Percentiles rank a stretch among this genome's conserved stretches.
phyloP scores from a whole-genome alignment of 1,140 invertebrate genomes.

The Archivesica marissinica region DNA sequence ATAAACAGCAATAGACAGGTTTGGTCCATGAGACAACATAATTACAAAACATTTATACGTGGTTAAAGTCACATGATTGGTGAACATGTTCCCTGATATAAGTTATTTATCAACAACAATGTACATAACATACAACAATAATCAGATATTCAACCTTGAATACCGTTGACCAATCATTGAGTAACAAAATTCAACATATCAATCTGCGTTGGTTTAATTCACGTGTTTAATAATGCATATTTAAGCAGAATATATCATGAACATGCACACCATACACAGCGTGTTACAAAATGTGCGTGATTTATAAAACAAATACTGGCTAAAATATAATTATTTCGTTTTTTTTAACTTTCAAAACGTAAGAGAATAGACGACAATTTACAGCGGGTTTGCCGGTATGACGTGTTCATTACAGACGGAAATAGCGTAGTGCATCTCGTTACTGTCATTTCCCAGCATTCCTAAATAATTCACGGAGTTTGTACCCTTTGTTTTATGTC shows the following conservation, averaged over 20 bases:
- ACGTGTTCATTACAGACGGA: slow-evolving; percentile 1
- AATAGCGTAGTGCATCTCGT: background rate
- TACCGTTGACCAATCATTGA: no score
- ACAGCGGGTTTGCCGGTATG: background rate
- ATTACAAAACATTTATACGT: no score
- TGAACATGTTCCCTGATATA: no score
- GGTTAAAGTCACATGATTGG: no score
- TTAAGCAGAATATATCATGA: background rate
- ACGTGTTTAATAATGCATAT: slow-evolving; percentile 9
- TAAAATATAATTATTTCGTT: slow-evolving; percentile 3
- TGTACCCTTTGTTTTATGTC: slow-evolving; percentile 20
- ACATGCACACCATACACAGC: background rate
- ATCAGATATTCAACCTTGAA: no score
- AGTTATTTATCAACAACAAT: no score
- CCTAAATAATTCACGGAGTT: slow-evolving; percentile 1
- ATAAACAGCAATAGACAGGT: no score
- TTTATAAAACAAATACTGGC: slow-evolving; percentile 23
- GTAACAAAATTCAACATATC: no score
- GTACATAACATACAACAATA: no score
- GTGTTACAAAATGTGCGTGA: background rate
- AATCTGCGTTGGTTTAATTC: no score
- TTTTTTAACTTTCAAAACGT: slow-evolving; percentile 1
- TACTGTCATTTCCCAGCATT: background rate
- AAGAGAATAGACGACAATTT: slow-evolving; percentile 13
- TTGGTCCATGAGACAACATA: no score